Conservation (phyloP, 2,888 invertebrate species). For the Proisotoma minuta region DNA sequence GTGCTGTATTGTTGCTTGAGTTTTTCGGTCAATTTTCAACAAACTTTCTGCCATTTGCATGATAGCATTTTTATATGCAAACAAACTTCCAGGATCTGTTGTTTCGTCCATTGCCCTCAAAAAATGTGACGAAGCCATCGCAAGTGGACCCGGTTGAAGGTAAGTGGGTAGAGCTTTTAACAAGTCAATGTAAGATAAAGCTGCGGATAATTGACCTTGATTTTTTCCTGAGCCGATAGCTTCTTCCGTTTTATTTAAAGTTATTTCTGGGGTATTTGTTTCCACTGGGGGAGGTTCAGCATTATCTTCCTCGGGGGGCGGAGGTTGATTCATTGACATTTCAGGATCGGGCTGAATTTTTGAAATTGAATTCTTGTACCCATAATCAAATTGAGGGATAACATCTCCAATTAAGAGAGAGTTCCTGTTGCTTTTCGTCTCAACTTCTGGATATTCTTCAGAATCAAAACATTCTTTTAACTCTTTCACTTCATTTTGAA, state of each 20-base stretch:
- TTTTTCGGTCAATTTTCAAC: conserved; percentile 29
- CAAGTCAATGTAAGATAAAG: conserved; percentile 38
- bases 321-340: conserved; percentile 24
- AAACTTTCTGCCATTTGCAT: conserved; percentile 36
- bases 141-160: conserved; percentile 36
- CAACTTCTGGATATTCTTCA: conserved; percentile 30
- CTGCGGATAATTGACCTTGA: conserved; percentile 30
- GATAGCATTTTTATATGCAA: conserved; percentile 37
- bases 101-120: conserved; percentile 36
- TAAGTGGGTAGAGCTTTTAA: conserved; percentile 34
- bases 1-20: conserved; percentile 37
- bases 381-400: conserved; percentile 33
- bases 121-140: conserved; percentile 41
- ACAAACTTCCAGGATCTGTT: conserved; percentile 18
- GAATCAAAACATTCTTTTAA: conserved; percentile 21
- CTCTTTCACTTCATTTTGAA: conserved; percentile 25
- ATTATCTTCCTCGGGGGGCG: conserved; percentile 25
- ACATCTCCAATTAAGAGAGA: conserved; percentile 33
- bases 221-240: conserved; percentile 30
- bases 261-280: conserved; percentile 37
- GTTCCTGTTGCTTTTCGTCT: conserved; percentile 21
- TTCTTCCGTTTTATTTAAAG: conserved; percentile 33
- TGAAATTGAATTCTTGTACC: conserved; percentile 31
- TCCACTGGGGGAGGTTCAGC: conserved; percentile 22
- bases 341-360: conserved; percentile 30